phyloP scores from a whole-genome alignment of 2,113 vertebrate species.

The Aramus guarauna region DNA sequence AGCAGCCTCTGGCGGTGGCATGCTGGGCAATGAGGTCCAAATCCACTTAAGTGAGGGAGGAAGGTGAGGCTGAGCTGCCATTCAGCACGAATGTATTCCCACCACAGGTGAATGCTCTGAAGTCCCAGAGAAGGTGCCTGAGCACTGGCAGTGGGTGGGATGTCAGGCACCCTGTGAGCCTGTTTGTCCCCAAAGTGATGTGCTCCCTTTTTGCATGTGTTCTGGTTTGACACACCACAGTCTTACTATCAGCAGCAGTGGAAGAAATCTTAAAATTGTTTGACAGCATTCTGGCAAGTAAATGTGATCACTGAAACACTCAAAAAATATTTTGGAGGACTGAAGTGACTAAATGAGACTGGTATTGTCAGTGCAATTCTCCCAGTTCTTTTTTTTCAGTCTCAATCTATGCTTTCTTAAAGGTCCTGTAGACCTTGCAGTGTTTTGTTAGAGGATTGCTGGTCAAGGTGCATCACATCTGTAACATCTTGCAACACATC shows the following conservation, averaged over 20 bases:
- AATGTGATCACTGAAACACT: background rate
- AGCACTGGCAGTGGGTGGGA: background rate
- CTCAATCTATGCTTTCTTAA: background rate
- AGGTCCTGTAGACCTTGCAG: background rate
- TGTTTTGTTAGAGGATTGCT: background rate
- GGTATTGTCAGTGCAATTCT: background rate
- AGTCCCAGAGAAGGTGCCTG: background rate
- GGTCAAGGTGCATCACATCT: background rate
- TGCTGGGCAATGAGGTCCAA: background rate
- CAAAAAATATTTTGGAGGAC: background rate
- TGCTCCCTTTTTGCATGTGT: background rate
- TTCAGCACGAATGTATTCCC: accelerated
- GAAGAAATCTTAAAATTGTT: background rate
- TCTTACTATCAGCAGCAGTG: background rate
- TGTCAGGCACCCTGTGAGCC: background rate
- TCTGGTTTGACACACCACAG: background rate
- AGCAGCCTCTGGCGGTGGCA: background rate
- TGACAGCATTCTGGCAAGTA: background rate
- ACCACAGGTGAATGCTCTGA: background rate
- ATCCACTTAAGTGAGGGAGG: background rate
- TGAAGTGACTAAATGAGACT: background rate
- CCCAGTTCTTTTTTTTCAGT: background rate
- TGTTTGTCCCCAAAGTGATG: background rate
- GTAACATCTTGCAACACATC: background rate
- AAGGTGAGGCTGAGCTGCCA: background rate